Evolutionary conservation across 2,888 invertebrate species (phyloP).

Genomic region (Drosophila paranaensis): DNA sequence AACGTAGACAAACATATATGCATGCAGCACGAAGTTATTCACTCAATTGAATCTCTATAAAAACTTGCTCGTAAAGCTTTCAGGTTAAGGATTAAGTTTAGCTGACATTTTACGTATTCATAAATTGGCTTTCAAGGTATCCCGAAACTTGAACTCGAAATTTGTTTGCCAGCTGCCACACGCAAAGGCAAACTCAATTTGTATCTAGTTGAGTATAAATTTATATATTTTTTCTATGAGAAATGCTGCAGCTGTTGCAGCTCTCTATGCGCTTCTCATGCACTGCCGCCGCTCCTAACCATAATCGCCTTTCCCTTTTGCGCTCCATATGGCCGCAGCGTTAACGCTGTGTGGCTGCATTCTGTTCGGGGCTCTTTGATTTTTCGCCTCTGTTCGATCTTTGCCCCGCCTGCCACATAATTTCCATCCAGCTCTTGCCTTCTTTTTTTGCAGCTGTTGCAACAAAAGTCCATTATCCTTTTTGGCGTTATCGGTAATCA

Average conservation of each 20-base stretch:
- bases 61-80: neutral
- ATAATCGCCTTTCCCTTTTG: slow-evolving; percentile 57
- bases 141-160: neutral
- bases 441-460: slow-evolving; percentile 45
- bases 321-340: slow-evolving; percentile 29
- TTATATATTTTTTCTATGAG: slow-evolving; percentile 7
- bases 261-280: slow-evolving; percentile 24
- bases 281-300: slow-evolving; percentile 11
- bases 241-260: slow-evolving; percentile 33
- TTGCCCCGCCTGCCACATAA: slow-evolving; percentile 41
- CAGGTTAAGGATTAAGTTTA: neutral
- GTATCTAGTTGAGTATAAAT: neutral
- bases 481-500: slow-evolving; percentile 78
- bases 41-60: neutral
- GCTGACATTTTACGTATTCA: neutral
- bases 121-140: slow-evolving; percentile 5
- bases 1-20: neutral
- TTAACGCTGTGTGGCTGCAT: slow-evolving; percentile 20
- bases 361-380: slow-evolving; percentile 33
- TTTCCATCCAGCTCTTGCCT: slow-evolving; percentile 14
- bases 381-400: slow-evolving; percentile 54
- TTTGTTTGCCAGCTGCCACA: too few relatives aligned
- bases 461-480: slow-evolving; percentile 79
- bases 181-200: slow-evolving; percentile 12
- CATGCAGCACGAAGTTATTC: neutral